phyloP scores from a whole-genome alignment of 2,888 invertebrate genomes.

The Mesorhabditis spiculigera region DNA sequence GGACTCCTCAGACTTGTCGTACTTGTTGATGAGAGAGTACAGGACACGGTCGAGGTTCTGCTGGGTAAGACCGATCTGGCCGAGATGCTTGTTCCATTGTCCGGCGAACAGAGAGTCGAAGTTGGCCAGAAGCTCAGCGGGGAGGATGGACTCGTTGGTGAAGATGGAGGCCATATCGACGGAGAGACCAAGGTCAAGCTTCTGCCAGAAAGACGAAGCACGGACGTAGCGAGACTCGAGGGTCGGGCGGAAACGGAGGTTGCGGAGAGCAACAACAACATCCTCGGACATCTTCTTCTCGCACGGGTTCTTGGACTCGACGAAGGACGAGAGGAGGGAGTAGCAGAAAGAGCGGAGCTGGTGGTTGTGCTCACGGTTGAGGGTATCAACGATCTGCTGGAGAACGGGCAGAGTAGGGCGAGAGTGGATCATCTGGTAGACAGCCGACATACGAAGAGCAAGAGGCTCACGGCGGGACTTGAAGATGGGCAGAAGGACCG shows the following conservation, averaged over 20 bases:
- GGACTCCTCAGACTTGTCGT: too few species aligned
- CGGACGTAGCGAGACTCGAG: constrained; percentile 28
- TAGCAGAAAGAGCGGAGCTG: constrained; percentile 46
- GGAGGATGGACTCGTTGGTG: too few species aligned
- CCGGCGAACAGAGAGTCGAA: too few species aligned
- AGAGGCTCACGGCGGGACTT: constrained; percentile 38
- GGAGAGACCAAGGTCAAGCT: constrained; percentile 28
- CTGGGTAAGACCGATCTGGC: too few species aligned
- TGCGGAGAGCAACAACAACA: constrained; percentile 21
- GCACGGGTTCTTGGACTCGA: constrained; percentile 40
- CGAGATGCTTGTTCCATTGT: too few species aligned
- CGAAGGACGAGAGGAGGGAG: constrained; percentile 32
- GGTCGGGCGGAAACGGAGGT: constrained; percentile 23
- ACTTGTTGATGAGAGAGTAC: too few species aligned
- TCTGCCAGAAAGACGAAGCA: constrained; percentile 30
- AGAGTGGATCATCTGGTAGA: constrained; percentile 41
- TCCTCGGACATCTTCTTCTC: constrained; percentile 22
- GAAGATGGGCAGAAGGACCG: constrained; percentile 50
- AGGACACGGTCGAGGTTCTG: too few species aligned
- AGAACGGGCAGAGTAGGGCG: constrained; percentile 39
- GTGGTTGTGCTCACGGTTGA: constrained; percentile 37
- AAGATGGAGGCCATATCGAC: constrained; percentile 35
- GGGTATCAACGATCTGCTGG: constrained; percentile 37
- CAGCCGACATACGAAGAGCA: constrained; percentile 45
- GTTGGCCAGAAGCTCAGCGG: too few species aligned